Percentiles rank a stretch among this genome's conserved stretches.
Evolutionary conservation across 2,888 invertebrate genomes (phyloP).

Genomic region (Conistra vaccinii): DNA sequence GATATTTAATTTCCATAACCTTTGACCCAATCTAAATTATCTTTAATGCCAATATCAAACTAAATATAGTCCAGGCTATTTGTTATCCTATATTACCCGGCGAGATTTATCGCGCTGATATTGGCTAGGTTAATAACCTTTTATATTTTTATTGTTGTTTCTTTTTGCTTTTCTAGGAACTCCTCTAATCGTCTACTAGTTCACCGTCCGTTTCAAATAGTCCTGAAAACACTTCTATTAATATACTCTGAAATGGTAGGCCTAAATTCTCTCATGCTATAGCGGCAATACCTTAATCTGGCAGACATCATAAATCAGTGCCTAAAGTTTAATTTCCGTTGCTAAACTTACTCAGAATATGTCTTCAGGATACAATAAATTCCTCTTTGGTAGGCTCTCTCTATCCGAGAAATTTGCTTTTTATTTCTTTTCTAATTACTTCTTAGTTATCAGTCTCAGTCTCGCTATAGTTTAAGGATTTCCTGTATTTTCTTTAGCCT

Average conservation of each 20-base stretch:
- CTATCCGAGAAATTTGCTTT: neutral
- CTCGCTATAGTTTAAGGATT: neutral
- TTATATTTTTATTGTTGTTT: neutral
- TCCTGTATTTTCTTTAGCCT: neutral
- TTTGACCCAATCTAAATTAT: slow-evolving; percentile 5
- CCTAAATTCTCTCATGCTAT: neutral
- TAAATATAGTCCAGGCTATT: slow-evolving; percentile 23
- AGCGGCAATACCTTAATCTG: slow-evolving; percentile 12
- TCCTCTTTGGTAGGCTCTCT: neutral
- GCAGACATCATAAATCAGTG: slow-evolving; percentile 45
- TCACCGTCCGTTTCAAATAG: neutral
- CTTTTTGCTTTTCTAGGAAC: neutral
- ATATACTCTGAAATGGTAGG: neutral
- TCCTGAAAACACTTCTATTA: neutral
- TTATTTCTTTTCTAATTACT: neutral
- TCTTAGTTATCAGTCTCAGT: neutral
- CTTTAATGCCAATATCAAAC: slow-evolving; percentile 1
- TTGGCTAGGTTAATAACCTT: slow-evolving; percentile 35
- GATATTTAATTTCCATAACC: neutral
- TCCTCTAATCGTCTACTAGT: slow-evolving; percentile 1
- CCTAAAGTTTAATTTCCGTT: slow-evolving; percentile 45
- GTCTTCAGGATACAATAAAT: slow-evolving; percentile 7
- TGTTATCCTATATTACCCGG: slow-evolving; percentile 10
- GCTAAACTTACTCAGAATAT: slow-evolving; percentile 11
- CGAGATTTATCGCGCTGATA: slow-evolving; percentile 7